Base-by-base conservation (phyloP, 2,888 invertebrate species). In the Barypeithes pellucidus region DNA sequence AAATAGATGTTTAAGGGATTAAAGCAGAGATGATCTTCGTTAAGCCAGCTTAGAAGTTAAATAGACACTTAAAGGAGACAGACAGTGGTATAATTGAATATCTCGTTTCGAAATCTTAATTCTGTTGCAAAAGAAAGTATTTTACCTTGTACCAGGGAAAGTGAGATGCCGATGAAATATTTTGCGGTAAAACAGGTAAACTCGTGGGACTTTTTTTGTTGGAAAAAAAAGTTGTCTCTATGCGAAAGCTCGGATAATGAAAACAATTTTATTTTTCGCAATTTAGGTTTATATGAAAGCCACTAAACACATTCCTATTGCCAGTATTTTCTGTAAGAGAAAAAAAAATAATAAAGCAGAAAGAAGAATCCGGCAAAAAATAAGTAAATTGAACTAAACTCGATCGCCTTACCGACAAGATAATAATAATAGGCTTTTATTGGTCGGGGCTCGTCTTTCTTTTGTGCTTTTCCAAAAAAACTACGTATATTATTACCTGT, bases 351-450 rank as follows among this genome's bases (percentile, higher is more conserved):
- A 52, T 52, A 12, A 29, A 24, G 29, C 29, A 29, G 29, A 29
- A 29, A 29, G 29, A 29, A 12, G 29, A 29, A 52, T 29, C 29
- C 14, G 52, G 29, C 52, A 29, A 52, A 52, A 52, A 52, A 52
- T 29, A 24, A 52, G 52, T 52, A 52, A 29, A 52, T 52, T 52
- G 52, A 29, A 52, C 52, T 24, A 52, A 52, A 52, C 22, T 52
- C 29, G 52, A 52, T 52, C 29, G 14, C n/a, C 29, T 52, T n/a
- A 52, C 52, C 29, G 24, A 52, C 52, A 29, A 29, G 52, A 52
- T 52, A 52, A 24, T 52, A 52, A 24, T 52, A 52, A 52, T 52
- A 29, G 29, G 52, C 29, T 52, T 52, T 52, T 52, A 52, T 29
- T 29, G 29, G 29, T 14, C 14, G 14, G 14, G 8, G 14, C 7